phyloP scores from a whole-genome alignment of 2,797 vertebrate species.

The Sciurus vulgaris region DNA sequence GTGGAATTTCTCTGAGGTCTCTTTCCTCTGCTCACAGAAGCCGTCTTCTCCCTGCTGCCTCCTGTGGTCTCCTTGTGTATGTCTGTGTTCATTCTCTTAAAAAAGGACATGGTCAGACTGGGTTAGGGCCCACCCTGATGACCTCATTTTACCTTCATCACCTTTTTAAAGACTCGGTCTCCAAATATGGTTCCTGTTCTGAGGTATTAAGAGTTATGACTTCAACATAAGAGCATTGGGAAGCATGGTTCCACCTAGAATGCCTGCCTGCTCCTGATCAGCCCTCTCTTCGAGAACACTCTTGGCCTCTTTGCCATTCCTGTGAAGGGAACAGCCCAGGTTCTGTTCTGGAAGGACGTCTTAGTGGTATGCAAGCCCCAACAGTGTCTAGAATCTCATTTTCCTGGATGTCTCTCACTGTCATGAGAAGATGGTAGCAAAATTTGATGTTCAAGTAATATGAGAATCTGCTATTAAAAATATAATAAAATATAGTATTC shows the following conservation, averaged over 20 bases:
- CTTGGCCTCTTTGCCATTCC: not conserved
- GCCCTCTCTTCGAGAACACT: not conserved
- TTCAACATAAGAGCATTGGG: not conserved
- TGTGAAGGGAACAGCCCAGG: not conserved
- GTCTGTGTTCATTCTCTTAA: not conserved
- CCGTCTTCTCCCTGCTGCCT: accelerated
- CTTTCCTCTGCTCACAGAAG: not conserved
- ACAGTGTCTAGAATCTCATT: not conserved
- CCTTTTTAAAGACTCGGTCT: not conserved
- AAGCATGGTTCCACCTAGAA: not conserved
- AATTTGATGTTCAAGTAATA: not conserved
- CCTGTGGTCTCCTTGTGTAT: not conserved
- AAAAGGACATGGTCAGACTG: not conserved
- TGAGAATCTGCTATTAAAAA: not conserved
- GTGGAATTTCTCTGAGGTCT: not conserved
- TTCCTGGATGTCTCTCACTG: not conserved
- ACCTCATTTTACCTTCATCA: not conserved
- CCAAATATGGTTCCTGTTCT: not conserved
- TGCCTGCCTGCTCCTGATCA: not conserved
- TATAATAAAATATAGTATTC: not conserved
- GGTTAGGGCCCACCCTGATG: too few relatives aligned
- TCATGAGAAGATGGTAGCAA: not conserved
- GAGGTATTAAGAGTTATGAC: not conserved
- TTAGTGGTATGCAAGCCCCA: not conserved
- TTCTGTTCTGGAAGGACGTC: not conserved